Conservation (phyloP, 2,113 vertebrate genomes). For the Mobula birostris region DNA sequence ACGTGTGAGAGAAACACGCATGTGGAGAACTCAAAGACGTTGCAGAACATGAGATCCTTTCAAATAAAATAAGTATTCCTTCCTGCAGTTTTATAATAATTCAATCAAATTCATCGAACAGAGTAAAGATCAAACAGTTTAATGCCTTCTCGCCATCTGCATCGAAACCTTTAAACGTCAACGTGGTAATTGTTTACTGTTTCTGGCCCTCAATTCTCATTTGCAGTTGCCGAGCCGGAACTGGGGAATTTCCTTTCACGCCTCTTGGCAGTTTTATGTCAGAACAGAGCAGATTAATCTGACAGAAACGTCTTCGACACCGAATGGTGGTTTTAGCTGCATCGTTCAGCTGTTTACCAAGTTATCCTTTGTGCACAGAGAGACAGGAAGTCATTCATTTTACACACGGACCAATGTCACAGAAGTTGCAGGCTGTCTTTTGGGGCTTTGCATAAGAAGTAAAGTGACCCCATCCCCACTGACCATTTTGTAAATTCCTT, state of each 20-base stretch:
- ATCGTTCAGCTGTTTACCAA: neutral
- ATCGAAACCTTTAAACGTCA: constrained; percentile 20
- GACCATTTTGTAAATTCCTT: too few species aligned
- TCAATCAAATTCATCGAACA: neutral
- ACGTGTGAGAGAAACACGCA: neutral
- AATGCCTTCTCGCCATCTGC: neutral
- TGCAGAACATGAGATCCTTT: neutral
- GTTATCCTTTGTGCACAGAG: neutral
- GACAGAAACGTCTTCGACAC: constrained; percentile 19
- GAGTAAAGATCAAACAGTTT: neutral
- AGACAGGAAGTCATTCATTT: constrained; percentile 18
- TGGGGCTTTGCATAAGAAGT: neutral
- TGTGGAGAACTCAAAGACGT: too few species aligned
- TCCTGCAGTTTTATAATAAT: too few species aligned
- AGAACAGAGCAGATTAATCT: neutral
- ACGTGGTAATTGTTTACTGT: constrained; percentile 35
- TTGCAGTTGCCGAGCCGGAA: constrained; percentile 6
- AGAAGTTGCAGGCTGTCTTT: neutral
- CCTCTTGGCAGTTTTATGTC: constrained; percentile 34
- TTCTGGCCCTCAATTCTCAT: constrained; percentile 18
- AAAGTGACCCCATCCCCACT: too few species aligned
- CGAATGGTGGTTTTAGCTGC: neutral
- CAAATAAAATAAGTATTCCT: neutral
- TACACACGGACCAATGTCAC: neutral
- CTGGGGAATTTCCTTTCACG: constrained; percentile 31